Percentiles rank a stretch among this genome's conserved stretches.
These are phyloP conservation scores for Chydorus sphaericus DNA, from an alignment of 2,888 invertebrate species.

Conservation along the genomic window DNA sequence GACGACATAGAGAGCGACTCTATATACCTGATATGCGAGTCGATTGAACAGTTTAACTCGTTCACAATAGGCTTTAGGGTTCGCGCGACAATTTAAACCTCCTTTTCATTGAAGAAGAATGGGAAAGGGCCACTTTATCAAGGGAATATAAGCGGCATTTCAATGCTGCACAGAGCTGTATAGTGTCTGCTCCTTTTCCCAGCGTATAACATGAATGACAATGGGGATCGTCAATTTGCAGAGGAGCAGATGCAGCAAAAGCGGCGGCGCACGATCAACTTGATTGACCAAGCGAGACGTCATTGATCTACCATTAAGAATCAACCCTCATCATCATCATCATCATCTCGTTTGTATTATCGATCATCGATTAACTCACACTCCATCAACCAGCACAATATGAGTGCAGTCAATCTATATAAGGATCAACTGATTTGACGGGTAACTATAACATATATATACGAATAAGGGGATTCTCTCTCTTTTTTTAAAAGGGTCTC, in stretches of 20 bases:
- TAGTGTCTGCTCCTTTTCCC: too few relatives aligned
- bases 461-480: too few relatives aligned
- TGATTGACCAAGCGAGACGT: slow-evolving; percentile 12
- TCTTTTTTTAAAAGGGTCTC: neutral
- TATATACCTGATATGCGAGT: too few relatives aligned
- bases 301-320: slow-evolving; percentile 10
- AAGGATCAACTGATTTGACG: neutral
- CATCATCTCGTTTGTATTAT: neutral
- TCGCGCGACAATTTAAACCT: neutral
- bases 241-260: neutral
- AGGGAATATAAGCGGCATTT: neutral
- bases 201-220: too few relatives aligned
- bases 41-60: too few relatives aligned
- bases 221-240: too few relatives aligned
- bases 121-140: neutral
- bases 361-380: neutral
- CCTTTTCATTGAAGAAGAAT: neutral
- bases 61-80: too few relatives aligned
- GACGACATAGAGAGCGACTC: too few relatives aligned
- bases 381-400: too few relatives aligned
- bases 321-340: neutral
- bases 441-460: too few relatives aligned
- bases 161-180: neutral
- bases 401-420: neutral
- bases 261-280: neutral